These are phyloP conservation scores for Drosophila robusta DNA, from an alignment of 2,888 invertebrate genomes.

Conservation along the genomic window DNA sequence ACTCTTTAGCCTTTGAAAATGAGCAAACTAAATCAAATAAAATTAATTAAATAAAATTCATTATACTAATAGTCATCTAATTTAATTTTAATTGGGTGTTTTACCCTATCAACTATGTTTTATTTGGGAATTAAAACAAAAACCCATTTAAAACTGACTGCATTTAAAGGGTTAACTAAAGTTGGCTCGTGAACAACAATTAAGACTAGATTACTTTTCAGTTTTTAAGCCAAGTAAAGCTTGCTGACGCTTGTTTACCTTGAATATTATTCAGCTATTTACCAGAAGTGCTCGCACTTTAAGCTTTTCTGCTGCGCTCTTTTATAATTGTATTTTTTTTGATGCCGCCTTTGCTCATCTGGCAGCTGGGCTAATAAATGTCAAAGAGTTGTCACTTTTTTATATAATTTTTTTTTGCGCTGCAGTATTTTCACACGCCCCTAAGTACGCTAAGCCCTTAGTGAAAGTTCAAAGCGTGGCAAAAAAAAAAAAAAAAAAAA, in stretches of 20 bases:
- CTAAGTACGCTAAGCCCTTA: slow-evolving; percentile 61
- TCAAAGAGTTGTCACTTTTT: slow-evolving; percentile 64
- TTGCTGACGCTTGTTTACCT: background rate
- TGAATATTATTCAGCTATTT: slow-evolving; percentile 18
- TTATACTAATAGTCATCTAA: too few relatives aligned
- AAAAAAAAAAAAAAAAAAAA: slow-evolving; percentile 13
- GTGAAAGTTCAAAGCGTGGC: slow-evolving; percentile 49
- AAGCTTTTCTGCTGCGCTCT: slow-evolving; percentile 12
- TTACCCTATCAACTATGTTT: too few relatives aligned
- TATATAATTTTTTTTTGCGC: slow-evolving; percentile 6
- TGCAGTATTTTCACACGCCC: slow-evolving; percentile 65
- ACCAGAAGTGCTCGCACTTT: slow-evolving; percentile 35
- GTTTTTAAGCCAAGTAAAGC: background rate
- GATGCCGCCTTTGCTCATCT: slow-evolving; percentile 46
- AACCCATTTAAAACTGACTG: too few relatives aligned
- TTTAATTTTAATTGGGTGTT: too few relatives aligned
- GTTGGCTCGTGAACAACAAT: background rate
- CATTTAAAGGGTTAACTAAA: too few relatives aligned
- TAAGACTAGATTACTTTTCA: background rate
- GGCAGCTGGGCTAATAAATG: slow-evolving; percentile 74
- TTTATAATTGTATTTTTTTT: slow-evolving; percentile 58
- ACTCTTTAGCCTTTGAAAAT: too few relatives aligned
- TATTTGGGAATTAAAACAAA: too few relatives aligned
- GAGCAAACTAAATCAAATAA: too few relatives aligned
- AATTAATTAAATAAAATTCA: too few relatives aligned